Evolutionary conservation across 2,113 vertebrate species (phyloP).

Genomic region (Argyrosomus japonicus): DNA sequence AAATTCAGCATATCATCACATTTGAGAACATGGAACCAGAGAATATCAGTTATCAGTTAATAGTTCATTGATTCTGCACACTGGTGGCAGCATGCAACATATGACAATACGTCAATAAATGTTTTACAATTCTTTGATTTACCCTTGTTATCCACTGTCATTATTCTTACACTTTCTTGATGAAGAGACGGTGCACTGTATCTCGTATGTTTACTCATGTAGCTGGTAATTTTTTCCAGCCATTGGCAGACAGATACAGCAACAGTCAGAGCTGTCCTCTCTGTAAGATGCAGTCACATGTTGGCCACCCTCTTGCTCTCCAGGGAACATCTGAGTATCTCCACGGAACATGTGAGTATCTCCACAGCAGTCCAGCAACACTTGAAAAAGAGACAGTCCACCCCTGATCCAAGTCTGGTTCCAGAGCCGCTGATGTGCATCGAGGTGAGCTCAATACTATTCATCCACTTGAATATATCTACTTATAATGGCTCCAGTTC

Average conservation of each 20-base stretch:
- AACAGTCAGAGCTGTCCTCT: slow-evolving; percentile 1
- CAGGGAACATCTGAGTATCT: slow-evolving; percentile 17
- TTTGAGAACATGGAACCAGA: background rate
- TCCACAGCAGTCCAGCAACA: slow-evolving; percentile 1
- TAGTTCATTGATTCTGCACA: background rate
- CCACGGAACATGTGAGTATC: slow-evolving; percentile 15
- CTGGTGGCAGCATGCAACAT: too few species aligned
- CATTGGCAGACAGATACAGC: background rate
- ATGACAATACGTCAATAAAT: too few species aligned
- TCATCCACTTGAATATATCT: slow-evolving; percentile 16
- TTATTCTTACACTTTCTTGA: too few species aligned
- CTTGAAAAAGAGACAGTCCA: slow-evolving; percentile 3
- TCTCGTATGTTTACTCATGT: too few species aligned
- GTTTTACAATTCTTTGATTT: too few species aligned
- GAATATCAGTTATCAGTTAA: background rate
- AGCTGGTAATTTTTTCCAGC: background rate
- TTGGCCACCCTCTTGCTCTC: slow-evolving; percentile 9
- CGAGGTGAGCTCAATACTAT: background rate
- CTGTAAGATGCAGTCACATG: slow-evolving; percentile 16
- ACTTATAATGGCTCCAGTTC: slow-evolving; percentile 11
- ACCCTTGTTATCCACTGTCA: too few species aligned
- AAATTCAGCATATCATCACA: background rate
- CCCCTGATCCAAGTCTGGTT: slow-evolving; percentile 19
- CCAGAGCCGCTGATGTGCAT: slow-evolving; percentile 8
- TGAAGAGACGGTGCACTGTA: too few species aligned